These are phyloP conservation scores for Oreortyx pictus DNA, from an alignment of 2,797 vertebrate genomes.

Conservation along the genomic window DNA sequence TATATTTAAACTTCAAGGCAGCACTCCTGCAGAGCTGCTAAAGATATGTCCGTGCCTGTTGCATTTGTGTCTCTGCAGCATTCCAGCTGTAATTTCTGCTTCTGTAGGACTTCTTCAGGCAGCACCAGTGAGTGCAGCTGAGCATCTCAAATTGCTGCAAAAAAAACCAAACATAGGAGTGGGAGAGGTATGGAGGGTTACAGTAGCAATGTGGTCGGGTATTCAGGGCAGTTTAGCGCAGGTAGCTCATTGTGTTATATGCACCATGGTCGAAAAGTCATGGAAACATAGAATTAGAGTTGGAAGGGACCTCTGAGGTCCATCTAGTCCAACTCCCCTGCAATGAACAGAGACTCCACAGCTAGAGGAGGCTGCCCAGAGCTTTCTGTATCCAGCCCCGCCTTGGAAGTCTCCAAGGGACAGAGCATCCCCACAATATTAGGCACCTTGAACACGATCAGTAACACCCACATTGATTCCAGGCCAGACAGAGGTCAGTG, in stretches of 20 bases:
- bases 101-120: background rate
- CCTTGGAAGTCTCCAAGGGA: no score
- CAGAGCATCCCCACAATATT: no score
- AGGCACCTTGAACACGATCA: background rate
- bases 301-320: no score
- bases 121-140: background rate
- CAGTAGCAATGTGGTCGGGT: background rate
- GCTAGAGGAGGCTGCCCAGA: no score
- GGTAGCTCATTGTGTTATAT: background rate
- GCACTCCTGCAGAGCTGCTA: background rate
- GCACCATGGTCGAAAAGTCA: background rate
- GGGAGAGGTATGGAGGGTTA: conserved; percentile 5
- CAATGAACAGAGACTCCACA: no score
- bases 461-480: conserved; percentile 29
- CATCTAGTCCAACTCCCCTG: no score
- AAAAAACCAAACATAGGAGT: background rate
- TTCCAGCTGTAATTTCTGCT: background rate
- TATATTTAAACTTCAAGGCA: background rate
- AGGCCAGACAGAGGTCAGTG: conserved; percentile 22
- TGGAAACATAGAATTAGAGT: no score
- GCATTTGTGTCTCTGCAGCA: background rate
- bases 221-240: background rate
- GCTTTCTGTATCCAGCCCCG: no score
- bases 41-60: background rate
- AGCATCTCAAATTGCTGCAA: background rate